A percentile compares a stretch with the other conserved stretches of the same genome.
phyloP scores from a whole-genome alignment of 1,140 invertebrate genomes.

The Bilobella aurantiaca region DNA sequence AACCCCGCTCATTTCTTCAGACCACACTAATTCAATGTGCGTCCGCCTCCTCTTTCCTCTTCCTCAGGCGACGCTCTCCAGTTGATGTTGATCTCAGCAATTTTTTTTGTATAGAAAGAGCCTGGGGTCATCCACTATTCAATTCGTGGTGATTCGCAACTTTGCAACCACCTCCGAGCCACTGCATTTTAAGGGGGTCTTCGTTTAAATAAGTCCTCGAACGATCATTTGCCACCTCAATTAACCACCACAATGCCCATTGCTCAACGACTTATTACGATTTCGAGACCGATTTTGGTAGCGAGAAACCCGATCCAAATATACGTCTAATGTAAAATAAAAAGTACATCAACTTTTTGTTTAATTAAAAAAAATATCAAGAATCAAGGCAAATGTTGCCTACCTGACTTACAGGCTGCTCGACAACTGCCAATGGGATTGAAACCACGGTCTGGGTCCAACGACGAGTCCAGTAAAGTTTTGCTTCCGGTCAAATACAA shows the following conservation, averaged over 20 bases:
- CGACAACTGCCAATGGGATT: conserved; percentile 24
- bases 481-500: conserved; percentile 28
- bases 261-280: not conserved
- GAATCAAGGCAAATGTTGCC: not conserved
- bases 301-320: not conserved
- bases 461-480: conserved; percentile 14
- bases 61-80: no score
- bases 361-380: not conserved
- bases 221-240: not conserved
- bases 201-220: not conserved
- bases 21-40: no score
- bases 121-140: not conserved
- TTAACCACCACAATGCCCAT: conserved; percentile 1
- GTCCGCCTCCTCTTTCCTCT: no score
- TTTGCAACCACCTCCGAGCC: not conserved
- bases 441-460: conserved; percentile 12
- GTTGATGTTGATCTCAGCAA: no score
- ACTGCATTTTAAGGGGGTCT: not conserved
- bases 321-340: not conserved
- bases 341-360: not conserved
- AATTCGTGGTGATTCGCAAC: not conserved
- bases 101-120: no score
- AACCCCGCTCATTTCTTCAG: no score
- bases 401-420: conserved; percentile 21
- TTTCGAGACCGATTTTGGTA: not conserved